phyloP scores from a whole-genome alignment of 2,113 vertebrate genomes.

The Acinonyx jubatus region DNA sequence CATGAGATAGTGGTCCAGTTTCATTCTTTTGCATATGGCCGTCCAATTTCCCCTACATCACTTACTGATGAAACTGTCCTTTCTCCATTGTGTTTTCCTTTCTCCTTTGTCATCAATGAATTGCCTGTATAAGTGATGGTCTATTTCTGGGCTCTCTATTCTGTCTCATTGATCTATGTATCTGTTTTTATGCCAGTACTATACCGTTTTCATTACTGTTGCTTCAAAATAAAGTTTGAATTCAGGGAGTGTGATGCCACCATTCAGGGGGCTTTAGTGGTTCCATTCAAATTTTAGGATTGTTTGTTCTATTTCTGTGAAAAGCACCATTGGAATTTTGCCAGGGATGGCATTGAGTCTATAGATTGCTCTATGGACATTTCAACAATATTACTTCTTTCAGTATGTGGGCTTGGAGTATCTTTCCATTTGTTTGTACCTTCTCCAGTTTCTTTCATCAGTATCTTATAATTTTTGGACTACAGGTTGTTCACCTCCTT shows the following conservation, averaged over 20 bases:
- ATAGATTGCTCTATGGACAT: neutral
- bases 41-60: neutral
- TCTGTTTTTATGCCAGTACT: neutral
- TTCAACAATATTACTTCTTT: neutral
- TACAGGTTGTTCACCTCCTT: neutral
- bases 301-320: neutral
- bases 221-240: neutral
- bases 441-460: neutral
- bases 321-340: neutral
- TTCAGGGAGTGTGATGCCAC: neutral
- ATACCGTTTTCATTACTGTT: neutral
- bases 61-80: neutral
- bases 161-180: neutral
- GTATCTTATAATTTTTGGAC: neutral
- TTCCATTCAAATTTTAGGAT: neutral
- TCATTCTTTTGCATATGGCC: neutral
- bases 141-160: neutral
- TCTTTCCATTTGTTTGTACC: neutral
- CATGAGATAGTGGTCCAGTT: neutral
- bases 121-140: neutral
- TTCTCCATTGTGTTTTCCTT: neutral
- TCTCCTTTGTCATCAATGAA: neutral
- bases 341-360: neutral
- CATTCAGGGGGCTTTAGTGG: neutral
- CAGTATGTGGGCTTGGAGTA: neutral